Conservation (phyloP, 2,888 invertebrate species). For the Lasioglossum oenotherae region DNA sequence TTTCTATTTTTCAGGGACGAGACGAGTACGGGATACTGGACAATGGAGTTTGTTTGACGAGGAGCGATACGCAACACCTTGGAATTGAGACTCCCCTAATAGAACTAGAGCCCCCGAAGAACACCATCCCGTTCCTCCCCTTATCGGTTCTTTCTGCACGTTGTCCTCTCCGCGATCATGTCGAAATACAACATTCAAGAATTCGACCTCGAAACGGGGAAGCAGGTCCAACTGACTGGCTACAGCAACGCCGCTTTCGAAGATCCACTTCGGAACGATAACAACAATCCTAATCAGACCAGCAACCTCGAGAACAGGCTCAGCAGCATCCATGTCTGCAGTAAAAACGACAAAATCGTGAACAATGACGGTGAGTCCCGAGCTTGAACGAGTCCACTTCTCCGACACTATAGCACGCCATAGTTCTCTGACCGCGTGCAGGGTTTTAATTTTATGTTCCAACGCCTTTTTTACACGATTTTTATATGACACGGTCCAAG, state of each 20-base stretch:
- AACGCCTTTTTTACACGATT: neutral
- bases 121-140: slow-evolving; percentile 7
- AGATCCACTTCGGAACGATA: slow-evolving; percentile 66
- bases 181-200: slow-evolving; percentile 79
- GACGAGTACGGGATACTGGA: slow-evolving; percentile 33
- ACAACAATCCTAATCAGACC: slow-evolving; percentile 62
- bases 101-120: slow-evolving; percentile 23
- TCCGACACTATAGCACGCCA: neutral
- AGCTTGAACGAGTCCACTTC: neutral
- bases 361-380: slow-evolving; percentile 58
- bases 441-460: neutral
- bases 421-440: neutral
- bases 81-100: neutral
- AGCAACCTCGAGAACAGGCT: slow-evolving; percentile 73
- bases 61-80: slow-evolving; percentile 18
- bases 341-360: slow-evolving; percentile 56
- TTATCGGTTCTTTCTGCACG: neutral
- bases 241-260: slow-evolving; percentile 74
- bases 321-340: slow-evolving; percentile 53
- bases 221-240: slow-evolving; percentile 79
- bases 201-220: slow-evolving; percentile 72
- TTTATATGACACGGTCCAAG: neutral
- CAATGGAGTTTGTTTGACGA: slow-evolving; percentile 71
- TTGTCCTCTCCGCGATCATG: slow-evolving; percentile 86
- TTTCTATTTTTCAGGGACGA: slow-evolving; percentile 54